A percentile compares a stretch with the other conserved stretches of the same genome.
Conservation (phyloP, 2,888 invertebrate species). For the Volucella bombylans region DNA sequence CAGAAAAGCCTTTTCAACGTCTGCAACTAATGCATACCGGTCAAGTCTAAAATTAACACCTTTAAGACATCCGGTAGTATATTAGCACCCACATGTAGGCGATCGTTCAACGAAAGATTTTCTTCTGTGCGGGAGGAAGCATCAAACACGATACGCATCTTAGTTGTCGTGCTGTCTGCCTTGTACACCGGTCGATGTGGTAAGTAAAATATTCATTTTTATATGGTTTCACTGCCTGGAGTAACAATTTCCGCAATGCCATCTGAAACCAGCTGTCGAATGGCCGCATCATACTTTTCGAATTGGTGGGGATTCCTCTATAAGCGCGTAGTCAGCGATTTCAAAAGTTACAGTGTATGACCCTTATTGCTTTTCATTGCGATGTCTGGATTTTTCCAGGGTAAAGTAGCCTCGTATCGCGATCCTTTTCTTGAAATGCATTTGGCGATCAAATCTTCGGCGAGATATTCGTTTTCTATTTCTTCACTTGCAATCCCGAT, state of each 20-base stretch:
- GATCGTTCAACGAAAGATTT: neutral
- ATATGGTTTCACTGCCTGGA: no score
- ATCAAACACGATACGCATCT: conserved; percentile 22
- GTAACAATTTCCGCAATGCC: no score
- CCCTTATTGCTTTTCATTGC: neutral
- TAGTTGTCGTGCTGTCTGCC: conserved; percentile 9
- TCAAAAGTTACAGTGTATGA: neutral
- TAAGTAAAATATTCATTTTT: no score
- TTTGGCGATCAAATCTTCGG: no score
- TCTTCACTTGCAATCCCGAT: no score
- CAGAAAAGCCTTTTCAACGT: conserved; percentile 13
- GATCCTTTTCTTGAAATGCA: no score
- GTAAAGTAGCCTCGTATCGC: no score
- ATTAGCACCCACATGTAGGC: neutral
- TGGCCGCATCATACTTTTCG: conserved; percentile 3
- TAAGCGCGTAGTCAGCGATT: neutral
- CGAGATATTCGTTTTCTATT: no score
- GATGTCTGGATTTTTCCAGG: no score
- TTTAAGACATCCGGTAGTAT: neutral
- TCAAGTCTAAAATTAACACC: neutral
- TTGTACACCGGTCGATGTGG: neutral
- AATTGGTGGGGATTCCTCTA: conserved; percentile 16
- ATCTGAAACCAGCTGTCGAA: no score
- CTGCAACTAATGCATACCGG: neutral
- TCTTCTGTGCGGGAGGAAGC: conserved; percentile 9